Evolutionary conservation across 2,113 vertebrate genomes (phyloP).

Genomic region (Gambusia holbrooki): DNA sequence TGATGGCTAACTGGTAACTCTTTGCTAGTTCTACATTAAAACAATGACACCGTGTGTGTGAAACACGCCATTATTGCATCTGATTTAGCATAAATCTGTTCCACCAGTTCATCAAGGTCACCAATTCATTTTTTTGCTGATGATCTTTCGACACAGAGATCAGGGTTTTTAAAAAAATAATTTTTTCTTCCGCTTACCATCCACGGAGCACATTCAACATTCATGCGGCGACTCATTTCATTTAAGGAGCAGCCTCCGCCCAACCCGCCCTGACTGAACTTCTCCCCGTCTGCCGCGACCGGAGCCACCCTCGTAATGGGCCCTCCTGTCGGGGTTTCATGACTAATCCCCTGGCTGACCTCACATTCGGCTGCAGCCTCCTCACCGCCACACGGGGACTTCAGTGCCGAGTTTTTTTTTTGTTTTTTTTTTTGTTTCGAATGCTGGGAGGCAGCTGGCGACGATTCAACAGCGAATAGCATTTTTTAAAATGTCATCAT

Average conservation of each 20-base stretch:
- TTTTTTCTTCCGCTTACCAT: constrained; percentile 37
- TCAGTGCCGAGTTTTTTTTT: constrained; percentile 13
- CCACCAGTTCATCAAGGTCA: constrained; percentile 22
- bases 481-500: background rate
- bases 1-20: background rate
- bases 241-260: constrained; percentile 71
- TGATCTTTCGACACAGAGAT: constrained; percentile 1
- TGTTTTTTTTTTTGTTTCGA: background rate
- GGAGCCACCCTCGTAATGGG: constrained; percentile 57
- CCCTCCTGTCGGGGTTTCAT: constrained; percentile 68
- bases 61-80: constrained; percentile 9
- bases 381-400: constrained; percentile 28
- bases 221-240: constrained; percentile 77
- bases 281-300: constrained; percentile 36
- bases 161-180: constrained; percentile 5
- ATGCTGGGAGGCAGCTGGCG: constrained; percentile 6
- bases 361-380: constrained; percentile 61
- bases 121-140: constrained; percentile 16
- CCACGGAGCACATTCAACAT: constrained; percentile 72
- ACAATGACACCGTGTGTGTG: constrained; percentile 1
- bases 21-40: constrained; percentile 25
- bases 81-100: constrained; percentile 29
- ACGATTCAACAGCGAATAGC: constrained; percentile 12
- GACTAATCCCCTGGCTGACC: constrained; percentile 79
- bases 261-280: constrained; percentile 35